Base-by-base conservation (phyloP, 2,888 invertebrate species). In the Trichogramma evanescens region DNA sequence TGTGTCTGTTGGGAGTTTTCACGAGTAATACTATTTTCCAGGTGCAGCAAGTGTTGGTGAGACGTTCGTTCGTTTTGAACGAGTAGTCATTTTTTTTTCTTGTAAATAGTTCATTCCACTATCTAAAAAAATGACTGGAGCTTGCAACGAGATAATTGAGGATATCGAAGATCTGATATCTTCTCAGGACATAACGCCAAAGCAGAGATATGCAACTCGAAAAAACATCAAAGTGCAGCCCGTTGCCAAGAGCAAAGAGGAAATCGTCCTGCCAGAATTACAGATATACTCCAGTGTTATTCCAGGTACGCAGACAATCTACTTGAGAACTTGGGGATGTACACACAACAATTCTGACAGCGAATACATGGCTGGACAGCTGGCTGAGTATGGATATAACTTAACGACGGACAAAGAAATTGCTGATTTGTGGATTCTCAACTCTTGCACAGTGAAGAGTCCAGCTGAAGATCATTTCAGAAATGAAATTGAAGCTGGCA, bases 371-470 rank as follows among this genome's bases (percentile, higher is more conserved):
- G 95, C 95, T 0, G 98, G 98, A 0, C 88, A 95, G 69, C 80
- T 99, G 60, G 89, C 92, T 0, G 84, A 89, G 0, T 91, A 89
- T 71, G 97, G 96, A 0, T 97, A 95, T 76, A 84, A 83, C 58
- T 82, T 96, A 52, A 91, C 90, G 0, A 87, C 91, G 50, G 85
- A 91, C 63, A 91, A 92, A 78, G 81, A 83, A 53, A 80, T 82
- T 8, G 97, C 98, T 0, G 91, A 96, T 78, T 80, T 99, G 42
- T 97, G 97, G 96, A 79, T 99, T 8, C 81, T 99, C 13, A 99
- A 99, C 79, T 95, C 95, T 55, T 99, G 98, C 75, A 99, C 98
- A 0, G 98, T 99, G 0, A 99, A 99, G 78, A 96, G 88, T 76
- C 99, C 99, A 0, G 90, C 96, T 0, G 98, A 99, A 75, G 95